These are phyloP conservation scores for Epizoanthus stellaris DNA, from an alignment of 92 coral and sea anemone species.

Conservation along the genomic window DNA sequence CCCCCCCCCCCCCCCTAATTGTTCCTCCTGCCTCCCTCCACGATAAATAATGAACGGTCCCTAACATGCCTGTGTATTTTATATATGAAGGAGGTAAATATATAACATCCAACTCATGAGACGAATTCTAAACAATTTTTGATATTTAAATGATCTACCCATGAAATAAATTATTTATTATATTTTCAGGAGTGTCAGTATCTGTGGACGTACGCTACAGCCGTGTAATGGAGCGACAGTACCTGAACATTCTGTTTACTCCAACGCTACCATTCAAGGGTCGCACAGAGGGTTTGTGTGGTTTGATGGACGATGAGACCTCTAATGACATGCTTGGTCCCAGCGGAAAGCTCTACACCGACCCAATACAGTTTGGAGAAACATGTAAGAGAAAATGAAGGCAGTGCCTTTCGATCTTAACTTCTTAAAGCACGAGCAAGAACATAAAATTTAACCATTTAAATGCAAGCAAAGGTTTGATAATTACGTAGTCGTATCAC, in stretches of 20 bases:
- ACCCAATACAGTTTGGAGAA: constrained; percentile 69
- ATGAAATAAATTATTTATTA: background rate
- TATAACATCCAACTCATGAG: too few species aligned
- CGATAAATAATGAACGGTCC: too few species aligned
- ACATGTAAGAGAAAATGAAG: constrained; percentile 65
- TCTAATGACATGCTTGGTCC: constrained; percentile 77
- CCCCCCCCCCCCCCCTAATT: too few species aligned
- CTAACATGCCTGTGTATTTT: background rate
- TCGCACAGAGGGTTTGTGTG: constrained; percentile 77
- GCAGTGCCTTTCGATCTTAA: background rate
- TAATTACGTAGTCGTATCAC: too few species aligned
- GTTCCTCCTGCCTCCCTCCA: too few species aligned
- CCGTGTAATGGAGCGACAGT: constrained; percentile 69
- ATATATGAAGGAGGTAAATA: too few species aligned
- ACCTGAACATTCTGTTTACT: constrained; percentile 66
- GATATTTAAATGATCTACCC: background rate
- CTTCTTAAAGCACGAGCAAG: too few species aligned
- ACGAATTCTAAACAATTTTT: background rate
- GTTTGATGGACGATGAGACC: constrained; percentile 76
- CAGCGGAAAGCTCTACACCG: constrained; percentile 54
- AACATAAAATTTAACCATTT: too few species aligned
- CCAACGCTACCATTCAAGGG: constrained; percentile 66
- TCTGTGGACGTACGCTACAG: constrained; percentile 76
- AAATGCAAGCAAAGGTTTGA: too few species aligned
- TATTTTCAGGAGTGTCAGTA: constrained; percentile 55